phyloP scores from a whole-genome alignment of 2,113 vertebrate species.

The Dicrurus megarhynchus region DNA sequence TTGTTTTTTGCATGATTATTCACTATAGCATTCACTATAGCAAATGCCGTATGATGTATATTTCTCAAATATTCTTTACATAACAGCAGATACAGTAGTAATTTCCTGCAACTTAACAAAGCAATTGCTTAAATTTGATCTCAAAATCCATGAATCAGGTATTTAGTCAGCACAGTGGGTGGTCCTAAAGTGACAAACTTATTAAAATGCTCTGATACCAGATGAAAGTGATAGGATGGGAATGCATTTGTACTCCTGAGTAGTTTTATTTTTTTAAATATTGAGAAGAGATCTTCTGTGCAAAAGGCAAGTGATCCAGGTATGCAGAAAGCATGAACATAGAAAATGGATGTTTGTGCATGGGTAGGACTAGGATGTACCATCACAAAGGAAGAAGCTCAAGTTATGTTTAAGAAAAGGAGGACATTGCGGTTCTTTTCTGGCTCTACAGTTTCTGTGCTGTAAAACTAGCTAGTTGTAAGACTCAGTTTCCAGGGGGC shows the following conservation, averaged over 20 bases:
- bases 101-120: background rate
- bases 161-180: background rate
- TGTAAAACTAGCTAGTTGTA: background rate
- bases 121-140: background rate
- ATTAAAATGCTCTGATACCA: background rate
- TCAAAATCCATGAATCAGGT: background rate
- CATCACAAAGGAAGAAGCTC: background rate
- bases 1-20: constrained; percentile 20
- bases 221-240: background rate
- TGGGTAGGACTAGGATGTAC: background rate
- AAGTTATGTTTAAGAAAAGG: background rate
- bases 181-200: background rate
- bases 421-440: background rate
- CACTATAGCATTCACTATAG: background rate
- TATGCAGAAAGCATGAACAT: background rate
- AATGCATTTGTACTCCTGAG: background rate
- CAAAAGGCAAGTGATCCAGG: background rate
- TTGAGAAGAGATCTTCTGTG: background rate
- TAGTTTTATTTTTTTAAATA: background rate
- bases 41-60: background rate
- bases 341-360: background rate
- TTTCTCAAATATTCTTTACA: background rate
- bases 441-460: background rate
- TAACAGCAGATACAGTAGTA: background rate
- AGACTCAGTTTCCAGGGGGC: background rate